Conservation (phyloP, 2,797 vertebrate genomes). For the Myripristis jacobus region DNA sequence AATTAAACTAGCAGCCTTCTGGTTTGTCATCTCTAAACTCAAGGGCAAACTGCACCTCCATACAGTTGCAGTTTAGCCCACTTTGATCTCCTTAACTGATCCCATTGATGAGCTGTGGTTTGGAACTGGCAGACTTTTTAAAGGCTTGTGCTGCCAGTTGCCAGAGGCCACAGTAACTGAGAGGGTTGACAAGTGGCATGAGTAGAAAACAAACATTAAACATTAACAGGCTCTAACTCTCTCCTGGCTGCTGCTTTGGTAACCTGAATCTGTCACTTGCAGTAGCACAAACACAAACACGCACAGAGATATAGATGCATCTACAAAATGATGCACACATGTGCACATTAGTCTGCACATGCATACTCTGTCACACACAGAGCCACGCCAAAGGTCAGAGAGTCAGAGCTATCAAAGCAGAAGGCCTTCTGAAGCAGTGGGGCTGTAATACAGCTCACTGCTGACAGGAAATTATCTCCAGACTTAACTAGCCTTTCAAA, state of each 20-base stretch:
- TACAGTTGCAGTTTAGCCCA: constrained; percentile 39
- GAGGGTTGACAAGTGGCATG: constrained; percentile 60
- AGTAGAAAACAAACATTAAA: constrained; percentile 78
- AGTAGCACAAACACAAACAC: constrained; percentile 39
- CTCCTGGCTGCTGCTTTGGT: constrained; percentile 57
- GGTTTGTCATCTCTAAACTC: constrained; percentile 34
- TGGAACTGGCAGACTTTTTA: constrained; percentile 37
- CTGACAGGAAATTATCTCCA: constrained; percentile 72
- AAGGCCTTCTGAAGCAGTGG: constrained; percentile 54
- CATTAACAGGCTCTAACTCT: constrained; percentile 74
- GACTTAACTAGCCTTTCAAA: constrained; percentile 63
- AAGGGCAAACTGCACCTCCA: constrained; percentile 21
- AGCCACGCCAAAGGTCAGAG: constrained; percentile 52
- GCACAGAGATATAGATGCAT: constrained; percentile 3
- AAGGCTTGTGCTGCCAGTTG: constrained; percentile 30
- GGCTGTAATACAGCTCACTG: constrained; percentile 55
- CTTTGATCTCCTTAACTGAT: constrained; percentile 57
- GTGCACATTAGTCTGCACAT: constrained; percentile 18
- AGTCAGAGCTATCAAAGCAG: constrained; percentile 60
- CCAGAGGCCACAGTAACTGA: constrained; percentile 56
- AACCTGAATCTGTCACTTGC: constrained; percentile 62
- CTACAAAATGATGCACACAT: constrained; percentile 21
- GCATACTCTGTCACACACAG: constrained; percentile 3
- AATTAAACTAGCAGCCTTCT: constrained; percentile 20
- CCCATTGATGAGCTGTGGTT: constrained; percentile 44